A percentile compares a stretch with the other conserved stretches of the same genome.
Conservation (phyloP, 2,797 vertebrate genomes). For the Eidolon dupreanum region DNA sequence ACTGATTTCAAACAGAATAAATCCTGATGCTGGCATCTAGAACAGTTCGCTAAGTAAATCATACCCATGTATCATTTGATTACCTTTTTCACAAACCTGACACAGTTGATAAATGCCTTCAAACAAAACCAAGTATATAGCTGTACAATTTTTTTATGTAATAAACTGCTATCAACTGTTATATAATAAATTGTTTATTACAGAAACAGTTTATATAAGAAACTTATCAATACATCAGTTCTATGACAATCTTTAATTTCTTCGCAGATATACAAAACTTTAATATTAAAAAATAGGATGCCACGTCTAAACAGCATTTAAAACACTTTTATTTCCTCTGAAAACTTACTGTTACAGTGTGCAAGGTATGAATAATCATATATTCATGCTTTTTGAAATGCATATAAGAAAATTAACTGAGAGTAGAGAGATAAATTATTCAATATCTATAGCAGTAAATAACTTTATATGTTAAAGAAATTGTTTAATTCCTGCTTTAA, state of each 20-base stretch:
- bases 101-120: neutral
- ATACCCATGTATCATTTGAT: neutral
- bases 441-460: slow-evolving; percentile 54
- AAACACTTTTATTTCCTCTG: slow-evolving; percentile 62
- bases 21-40: neutral
- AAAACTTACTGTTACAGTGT: slow-evolving; percentile 62
- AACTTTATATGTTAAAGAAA: slow-evolving; percentile 74
- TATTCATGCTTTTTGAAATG: slow-evolving; percentile 79
- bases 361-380: slow-evolving; percentile 60
- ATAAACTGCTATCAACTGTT: neutral
- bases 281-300: slow-evolving; percentile 58
- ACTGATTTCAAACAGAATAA: slow-evolving; percentile 41
- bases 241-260: slow-evolving; percentile 59
- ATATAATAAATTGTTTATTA: neutral
- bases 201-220: neutral
- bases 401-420: slow-evolving; percentile 60
- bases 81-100: neutral
- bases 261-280: slow-evolving; percentile 59
- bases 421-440: slow-evolving; percentile 65
- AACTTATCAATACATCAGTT: neutral
- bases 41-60: slow-evolving; percentile 2
- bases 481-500: slow-evolving; percentile 42
- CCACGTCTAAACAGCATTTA: neutral
- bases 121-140: slow-evolving; percentile 36
- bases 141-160: neutral